A percentile compares a stretch with the other conserved stretches of the same genome.
Evolutionary conservation across 2,888 invertebrate species (phyloP).

Genomic region (Operophtera brumata): DNA sequence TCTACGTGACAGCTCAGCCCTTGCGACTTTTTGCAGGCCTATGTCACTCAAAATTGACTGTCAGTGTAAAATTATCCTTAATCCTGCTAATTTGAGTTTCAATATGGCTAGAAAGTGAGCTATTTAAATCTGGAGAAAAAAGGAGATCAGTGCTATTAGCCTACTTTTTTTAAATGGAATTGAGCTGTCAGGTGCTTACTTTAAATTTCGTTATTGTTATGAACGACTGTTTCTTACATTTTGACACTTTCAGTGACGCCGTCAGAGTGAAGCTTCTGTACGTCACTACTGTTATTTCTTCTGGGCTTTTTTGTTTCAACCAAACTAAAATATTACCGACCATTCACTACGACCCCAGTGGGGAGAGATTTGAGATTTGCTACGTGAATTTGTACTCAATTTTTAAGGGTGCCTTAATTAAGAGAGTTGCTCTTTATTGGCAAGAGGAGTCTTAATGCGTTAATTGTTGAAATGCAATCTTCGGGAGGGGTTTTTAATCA

Average conservation of each 20-base stretch:
- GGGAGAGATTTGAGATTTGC: constrained; percentile 64
- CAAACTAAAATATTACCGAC: constrained; percentile 80
- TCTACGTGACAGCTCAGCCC: constrained; percentile 77
- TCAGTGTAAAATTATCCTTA: not conserved
- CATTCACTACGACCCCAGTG: constrained; percentile 72
- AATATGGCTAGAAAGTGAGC: not conserved
- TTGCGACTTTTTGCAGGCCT: constrained; percentile 28
- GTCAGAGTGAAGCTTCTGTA: not conserved
- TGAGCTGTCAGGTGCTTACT: too few relatives aligned
- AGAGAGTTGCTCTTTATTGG: constrained; percentile 78
- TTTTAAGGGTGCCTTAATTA: constrained; percentile 80
- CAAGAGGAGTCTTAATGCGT: constrained; percentile 77
- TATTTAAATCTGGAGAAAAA: not conserved
- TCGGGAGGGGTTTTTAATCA: constrained; percentile 72
- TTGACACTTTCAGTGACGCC: too few relatives aligned
- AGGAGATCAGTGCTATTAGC: too few relatives aligned
- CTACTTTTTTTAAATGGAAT: too few relatives aligned
- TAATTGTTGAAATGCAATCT: constrained; percentile 81
- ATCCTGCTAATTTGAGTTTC: not conserved
- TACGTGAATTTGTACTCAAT: constrained; percentile 81
- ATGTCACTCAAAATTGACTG: not conserved
- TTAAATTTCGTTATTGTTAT: too few relatives aligned
- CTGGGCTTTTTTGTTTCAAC: constrained; percentile 72
- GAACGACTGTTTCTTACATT: too few relatives aligned
- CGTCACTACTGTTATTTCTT: not conserved